A percentile compares a stretch with the other conserved stretches of the same genome.
These are phyloP conservation scores for Drosophila lowei DNA, from an alignment of 1,140 invertebrate genomes.

Conservation along the genomic window DNA sequence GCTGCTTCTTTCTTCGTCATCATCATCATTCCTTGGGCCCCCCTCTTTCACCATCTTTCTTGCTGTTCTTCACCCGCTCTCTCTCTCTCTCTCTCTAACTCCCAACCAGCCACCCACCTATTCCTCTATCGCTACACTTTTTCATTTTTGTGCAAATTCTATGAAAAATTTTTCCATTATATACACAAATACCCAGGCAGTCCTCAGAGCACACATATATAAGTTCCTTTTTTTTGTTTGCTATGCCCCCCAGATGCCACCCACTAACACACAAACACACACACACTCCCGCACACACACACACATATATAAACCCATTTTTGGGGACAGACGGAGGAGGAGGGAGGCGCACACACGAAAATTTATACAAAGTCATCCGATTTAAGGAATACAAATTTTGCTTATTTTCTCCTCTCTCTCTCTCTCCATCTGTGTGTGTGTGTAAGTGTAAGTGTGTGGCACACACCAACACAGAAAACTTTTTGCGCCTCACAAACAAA, in stretches of 20 bases:
- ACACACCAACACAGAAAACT: slow-evolving; percentile 51
- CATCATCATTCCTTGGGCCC: slow-evolving; percentile 49
- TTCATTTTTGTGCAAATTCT: slow-evolving; percentile 83
- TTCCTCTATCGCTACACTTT: slow-evolving; percentile 64
- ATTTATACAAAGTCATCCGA: slow-evolving; percentile 83
- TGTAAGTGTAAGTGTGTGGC: slow-evolving; percentile 17
- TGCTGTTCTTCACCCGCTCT: neutral
- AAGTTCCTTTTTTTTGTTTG: slow-evolving; percentile 41
- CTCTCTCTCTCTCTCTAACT: neutral
- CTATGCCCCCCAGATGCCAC: slow-evolving; percentile 65
- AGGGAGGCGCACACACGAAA: slow-evolving; percentile 62
- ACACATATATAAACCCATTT: slow-evolving; percentile 72
- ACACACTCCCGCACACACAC: slow-evolving; percentile 25
- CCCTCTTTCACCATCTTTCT: neutral
- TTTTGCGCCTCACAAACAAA: slow-evolving; percentile 38
- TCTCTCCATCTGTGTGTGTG: slow-evolving; percentile 9
- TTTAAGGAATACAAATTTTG: slow-evolving; percentile 83
- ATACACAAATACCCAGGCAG: slow-evolving; percentile 58
- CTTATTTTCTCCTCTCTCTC: slow-evolving; percentile 65
- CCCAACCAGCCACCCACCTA: neutral
- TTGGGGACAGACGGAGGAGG: neutral
- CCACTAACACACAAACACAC: slow-evolving; percentile 39
- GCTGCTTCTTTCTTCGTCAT: slow-evolving; percentile 33
- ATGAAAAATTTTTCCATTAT: slow-evolving; percentile 83
- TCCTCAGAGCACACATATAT: slow-evolving; percentile 14